Base-by-base conservation (phyloP, 2,888 invertebrate genomes). In the Falcaria lacertinaria region DNA sequence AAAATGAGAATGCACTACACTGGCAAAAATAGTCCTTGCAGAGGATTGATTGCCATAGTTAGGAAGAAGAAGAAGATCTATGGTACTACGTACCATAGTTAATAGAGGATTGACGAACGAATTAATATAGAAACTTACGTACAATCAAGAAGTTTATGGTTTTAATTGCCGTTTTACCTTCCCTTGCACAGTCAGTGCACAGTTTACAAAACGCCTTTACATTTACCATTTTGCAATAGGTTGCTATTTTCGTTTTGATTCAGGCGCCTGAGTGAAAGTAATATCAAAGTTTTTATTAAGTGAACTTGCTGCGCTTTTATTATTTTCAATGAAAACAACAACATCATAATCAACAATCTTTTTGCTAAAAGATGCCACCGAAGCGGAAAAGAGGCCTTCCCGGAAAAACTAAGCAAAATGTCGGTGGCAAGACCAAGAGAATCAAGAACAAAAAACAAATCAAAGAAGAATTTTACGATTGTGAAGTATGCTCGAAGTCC, bases 251-350 rank as follows among this genome's bases (percentile, higher is more conserved):
- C 5, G 17, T 22, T 14, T 5, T 14, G 7, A 14, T 13, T 8
- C 35, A 69, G 28, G 80, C 87, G 87, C 87, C 87, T 87, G 82
- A 70, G 81, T 82, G 82, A 86, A 84, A 83, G 77, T 74, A 78
- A 77, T 84, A 87, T 83, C 86, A 86, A 86, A 78, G 58, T 72
- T 69, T 65, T 54, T 64, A 58, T 50, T 11, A 54, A 57, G 65
- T 61, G 57, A 61, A 68, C 65, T 62, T 54, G 50, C 72, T 77
- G 64, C 61, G 60, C 49, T 40, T 48, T 39, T 45, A 42, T 48
- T 44, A 1, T 22, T 17, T 28, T 13, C 15, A 39, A 3, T 41
- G 44, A 54, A 45, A 53, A 7, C 11, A 28, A 28, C n/a, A n/a
- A n/a, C n/a, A n/a, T n/a, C n/a, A 19, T 19, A 59, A 52, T 48